These are phyloP conservation scores for Montipora sp. DNA, from an alignment of 64 coral and sea anemone genomes.

Conservation along the genomic window DNA sequence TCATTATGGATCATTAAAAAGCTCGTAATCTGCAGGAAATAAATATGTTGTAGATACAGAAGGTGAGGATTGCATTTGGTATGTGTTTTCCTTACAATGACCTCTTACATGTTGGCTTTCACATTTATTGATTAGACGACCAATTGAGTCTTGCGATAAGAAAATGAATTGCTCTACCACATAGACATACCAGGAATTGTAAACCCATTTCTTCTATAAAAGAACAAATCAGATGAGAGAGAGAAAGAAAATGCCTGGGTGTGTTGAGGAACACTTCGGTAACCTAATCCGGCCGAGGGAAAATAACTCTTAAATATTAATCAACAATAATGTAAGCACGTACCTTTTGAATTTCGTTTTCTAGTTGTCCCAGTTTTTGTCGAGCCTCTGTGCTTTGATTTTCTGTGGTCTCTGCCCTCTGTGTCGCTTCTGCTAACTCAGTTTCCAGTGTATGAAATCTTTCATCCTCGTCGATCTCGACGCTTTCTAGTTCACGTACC, in stretches of 20 bases:
- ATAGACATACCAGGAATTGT: neutral
- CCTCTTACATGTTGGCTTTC: neutral
- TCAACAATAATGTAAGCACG: neutral
- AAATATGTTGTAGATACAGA: too few species aligned
- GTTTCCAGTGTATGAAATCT: constrained; percentile 73
- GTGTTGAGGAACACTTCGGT: neutral
- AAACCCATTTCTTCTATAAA: neutral
- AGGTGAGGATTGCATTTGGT: neutral
- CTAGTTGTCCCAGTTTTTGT: constrained; percentile 69
- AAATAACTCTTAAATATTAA: neutral
- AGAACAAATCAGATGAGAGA: neutral
- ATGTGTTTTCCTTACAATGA: constrained; percentile 16
- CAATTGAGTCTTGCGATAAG: constrained; percentile 51
- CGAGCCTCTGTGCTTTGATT: constrained; percentile 63
- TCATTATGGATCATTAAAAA: neutral
- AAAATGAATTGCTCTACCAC: neutral
- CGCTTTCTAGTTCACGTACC: constrained; percentile 69
- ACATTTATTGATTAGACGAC: constrained; percentile 9
- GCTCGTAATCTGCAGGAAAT: too few species aligned
- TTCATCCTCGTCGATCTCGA: constrained; percentile 90
- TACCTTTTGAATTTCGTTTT: constrained; percentile 77
- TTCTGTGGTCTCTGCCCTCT: constrained; percentile 52
- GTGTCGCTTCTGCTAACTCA: constrained; percentile 63
- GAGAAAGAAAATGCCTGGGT: neutral
- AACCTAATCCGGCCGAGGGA: neutral